Evolutionary conservation across 2,797 vertebrate genomes (phyloP).

Genomic region (Malacoraja senta): DNA sequence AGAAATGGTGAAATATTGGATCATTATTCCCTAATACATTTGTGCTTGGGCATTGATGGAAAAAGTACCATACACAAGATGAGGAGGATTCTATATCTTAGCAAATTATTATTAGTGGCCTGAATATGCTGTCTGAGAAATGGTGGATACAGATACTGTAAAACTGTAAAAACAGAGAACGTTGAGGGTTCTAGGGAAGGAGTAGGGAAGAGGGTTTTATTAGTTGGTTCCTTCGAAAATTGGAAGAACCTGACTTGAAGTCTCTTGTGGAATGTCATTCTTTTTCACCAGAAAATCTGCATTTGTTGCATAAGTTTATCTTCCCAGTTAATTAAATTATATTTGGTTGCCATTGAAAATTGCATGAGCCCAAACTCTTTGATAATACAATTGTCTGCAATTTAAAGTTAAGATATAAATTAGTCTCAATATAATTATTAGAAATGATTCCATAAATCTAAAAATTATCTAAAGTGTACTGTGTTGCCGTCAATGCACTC

Average conservation of each 20-base stretch:
- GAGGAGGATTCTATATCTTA: background rate
- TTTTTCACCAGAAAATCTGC: too few relatives aligned
- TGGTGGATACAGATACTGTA: background rate
- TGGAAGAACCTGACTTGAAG: too few relatives aligned
- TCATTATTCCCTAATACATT: background rate
- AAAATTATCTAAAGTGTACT: background rate
- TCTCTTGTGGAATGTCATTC: background rate
- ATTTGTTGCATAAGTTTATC: background rate
- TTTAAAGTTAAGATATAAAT: background rate
- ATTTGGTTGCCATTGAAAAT: background rate
- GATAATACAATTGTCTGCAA: background rate
- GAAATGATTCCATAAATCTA: background rate
- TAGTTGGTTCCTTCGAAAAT: background rate
- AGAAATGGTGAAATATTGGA: too few relatives aligned
- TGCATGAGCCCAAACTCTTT: background rate
- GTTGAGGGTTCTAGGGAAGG: background rate
- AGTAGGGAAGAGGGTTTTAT: background rate
- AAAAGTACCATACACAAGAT: background rate
- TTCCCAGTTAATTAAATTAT: background rate
- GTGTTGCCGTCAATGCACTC: background rate
- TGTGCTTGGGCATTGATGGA: background rate
- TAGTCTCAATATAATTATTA: background rate
- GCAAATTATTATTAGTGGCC: too few relatives aligned
- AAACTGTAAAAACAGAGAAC: background rate
- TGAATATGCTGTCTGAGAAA: background rate